phyloP scores from a whole-genome alignment of 2,888 invertebrate genomes.

The Drosophila glabriapex region DNA sequence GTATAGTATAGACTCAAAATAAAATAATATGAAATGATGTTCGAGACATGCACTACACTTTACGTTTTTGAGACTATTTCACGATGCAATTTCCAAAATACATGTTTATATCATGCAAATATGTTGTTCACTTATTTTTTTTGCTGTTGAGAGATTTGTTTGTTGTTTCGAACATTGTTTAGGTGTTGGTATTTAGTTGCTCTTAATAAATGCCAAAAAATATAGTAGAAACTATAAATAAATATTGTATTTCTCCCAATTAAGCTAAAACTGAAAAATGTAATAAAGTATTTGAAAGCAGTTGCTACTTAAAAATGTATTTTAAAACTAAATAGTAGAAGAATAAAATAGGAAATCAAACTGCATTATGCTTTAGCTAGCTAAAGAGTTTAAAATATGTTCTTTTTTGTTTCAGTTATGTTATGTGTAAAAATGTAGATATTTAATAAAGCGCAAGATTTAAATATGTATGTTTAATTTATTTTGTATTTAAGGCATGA shows the following conservation, averaged over 20 bases:
- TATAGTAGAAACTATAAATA: conserved; percentile 34
- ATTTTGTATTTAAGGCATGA: conserved; percentile 56
- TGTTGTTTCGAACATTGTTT: conserved; percentile 53
- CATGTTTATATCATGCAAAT: conserved; percentile 33
- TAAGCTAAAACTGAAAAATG: conserved; percentile 42
- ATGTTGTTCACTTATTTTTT: conserved; percentile 22
- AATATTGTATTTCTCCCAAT: conserved; percentile 22
- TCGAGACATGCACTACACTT: conserved; percentile 29
- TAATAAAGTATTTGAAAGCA: conserved; percentile 38
- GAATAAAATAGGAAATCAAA: conserved; percentile 51
- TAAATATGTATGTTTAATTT: conserved; percentile 51
- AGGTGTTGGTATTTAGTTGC: conserved; percentile 74
- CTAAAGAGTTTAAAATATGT: conserved; percentile 54
- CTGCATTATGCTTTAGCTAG: conserved; percentile 63
- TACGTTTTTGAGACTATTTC: conserved; percentile 3
- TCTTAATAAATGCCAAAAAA: conserved; percentile 58
- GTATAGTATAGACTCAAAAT: conserved; percentile 18
- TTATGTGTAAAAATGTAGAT: conserved; percentile 46
- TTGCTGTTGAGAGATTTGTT: conserved; percentile 47
- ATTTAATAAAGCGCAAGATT: conserved; percentile 69
- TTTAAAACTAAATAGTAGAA: conserved; percentile 55
- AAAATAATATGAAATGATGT: conserved; percentile 7
- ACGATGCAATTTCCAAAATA: conserved; percentile 28
- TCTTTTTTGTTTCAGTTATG: conserved; percentile 35
- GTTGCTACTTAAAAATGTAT: conserved; percentile 46